phyloP scores from a whole-genome alignment of 2,888 invertebrate genomes.

The Scrobipalpa costella region DNA sequence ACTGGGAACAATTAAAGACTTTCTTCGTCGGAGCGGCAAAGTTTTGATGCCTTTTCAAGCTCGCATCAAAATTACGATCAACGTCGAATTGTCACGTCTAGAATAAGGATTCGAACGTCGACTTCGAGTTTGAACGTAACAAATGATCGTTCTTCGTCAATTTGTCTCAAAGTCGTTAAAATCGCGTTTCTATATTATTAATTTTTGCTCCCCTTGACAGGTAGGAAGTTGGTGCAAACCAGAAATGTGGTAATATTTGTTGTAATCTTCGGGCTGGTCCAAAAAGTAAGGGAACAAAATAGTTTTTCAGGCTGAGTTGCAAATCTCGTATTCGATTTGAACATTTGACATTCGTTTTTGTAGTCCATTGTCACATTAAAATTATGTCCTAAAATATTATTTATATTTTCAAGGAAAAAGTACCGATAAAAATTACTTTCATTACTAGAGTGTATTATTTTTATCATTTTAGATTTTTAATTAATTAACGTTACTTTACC shows the following conservation, averaged over 20 bases:
- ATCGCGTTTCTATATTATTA: slow-evolving; percentile 71
- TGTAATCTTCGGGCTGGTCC: slow-evolving; percentile 22
- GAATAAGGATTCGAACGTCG: slow-evolving; percentile 53
- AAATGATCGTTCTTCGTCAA: slow-evolving; percentile 72
- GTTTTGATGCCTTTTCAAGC: slow-evolving; percentile 1
- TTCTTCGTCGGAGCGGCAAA: neutral
- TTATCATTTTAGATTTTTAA: no score
- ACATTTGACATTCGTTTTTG: no score
- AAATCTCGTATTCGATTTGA: no score
- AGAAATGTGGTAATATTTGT: slow-evolving; percentile 2
- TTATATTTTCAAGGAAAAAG: no score
- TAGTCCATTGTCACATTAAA: no score
- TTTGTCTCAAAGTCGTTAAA: slow-evolving; percentile 72
- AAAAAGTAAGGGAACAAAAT: neutral
- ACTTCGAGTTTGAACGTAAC: slow-evolving; percentile 48
- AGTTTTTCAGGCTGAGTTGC: no score
- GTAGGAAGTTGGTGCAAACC: neutral
- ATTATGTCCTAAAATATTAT: no score
- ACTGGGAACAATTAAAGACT: neutral
- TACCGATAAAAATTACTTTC: no score
- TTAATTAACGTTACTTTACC: no score
- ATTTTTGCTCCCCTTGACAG: slow-evolving; percentile 59
- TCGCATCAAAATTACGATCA: slow-evolving; percentile 1
- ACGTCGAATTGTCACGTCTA: slow-evolving; percentile 31
- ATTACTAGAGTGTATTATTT: no score